These are phyloP conservation scores for Cathartes aura DNA, from an alignment of 2,113 vertebrate species.

Conservation along the genomic window DNA sequence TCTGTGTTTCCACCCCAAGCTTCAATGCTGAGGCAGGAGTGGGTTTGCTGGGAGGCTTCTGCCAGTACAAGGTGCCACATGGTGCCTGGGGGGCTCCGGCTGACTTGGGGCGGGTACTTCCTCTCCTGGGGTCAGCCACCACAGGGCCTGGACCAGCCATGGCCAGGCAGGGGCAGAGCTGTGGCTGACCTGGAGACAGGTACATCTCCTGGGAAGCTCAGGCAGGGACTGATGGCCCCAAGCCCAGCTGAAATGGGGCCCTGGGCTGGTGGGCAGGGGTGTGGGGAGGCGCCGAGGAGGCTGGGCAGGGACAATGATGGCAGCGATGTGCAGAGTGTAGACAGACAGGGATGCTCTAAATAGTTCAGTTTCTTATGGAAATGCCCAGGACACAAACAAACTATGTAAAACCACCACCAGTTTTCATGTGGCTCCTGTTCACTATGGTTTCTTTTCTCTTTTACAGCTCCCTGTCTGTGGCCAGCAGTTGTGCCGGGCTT, in stretches of 20 bases:
- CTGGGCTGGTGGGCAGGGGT: not conserved
- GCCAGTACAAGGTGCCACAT: accelerated
- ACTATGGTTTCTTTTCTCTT: not conserved
- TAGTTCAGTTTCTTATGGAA: not conserved
- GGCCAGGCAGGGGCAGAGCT: not conserved
- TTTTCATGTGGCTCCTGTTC: not conserved
- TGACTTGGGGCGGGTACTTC: not conserved
- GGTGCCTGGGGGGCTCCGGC: not conserved
- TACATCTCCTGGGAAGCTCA: not conserved
- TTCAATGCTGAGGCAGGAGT: not conserved
- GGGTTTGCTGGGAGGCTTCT: not conserved
- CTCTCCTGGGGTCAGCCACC: not conserved
- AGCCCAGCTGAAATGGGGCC: not conserved
- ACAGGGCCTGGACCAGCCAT: not conserved
- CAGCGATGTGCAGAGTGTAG: not conserved
- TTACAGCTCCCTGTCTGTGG: not conserved
- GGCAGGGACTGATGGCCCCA: not conserved
- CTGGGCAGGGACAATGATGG: not conserved
- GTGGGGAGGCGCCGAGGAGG: not conserved
- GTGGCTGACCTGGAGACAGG: not conserved
- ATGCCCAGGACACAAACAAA: not conserved
- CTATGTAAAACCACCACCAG: not conserved
- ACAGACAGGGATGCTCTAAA: not conserved
- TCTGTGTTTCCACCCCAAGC: not conserved
- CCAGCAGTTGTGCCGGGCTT: not conserved